Evolutionary conservation across 2,888 invertebrate species (phyloP).

Genomic region (Globia sparganii): DNA sequence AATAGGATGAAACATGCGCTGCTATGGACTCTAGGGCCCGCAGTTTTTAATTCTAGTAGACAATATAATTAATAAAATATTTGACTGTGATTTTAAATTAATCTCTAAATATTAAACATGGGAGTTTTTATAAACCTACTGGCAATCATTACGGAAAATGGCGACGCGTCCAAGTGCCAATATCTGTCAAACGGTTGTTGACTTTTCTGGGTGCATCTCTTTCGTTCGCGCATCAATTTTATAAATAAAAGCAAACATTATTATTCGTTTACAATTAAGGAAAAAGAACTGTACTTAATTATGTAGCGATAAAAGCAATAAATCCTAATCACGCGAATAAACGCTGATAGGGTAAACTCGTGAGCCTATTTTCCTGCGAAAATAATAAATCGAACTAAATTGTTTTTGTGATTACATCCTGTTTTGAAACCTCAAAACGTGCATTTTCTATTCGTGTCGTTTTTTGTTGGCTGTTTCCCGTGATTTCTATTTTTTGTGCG

Average conservation of each 20-base stretch:
- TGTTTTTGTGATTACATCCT: constrained; percentile 77
- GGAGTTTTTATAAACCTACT: constrained; percentile 42
- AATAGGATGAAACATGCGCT: too few species aligned
- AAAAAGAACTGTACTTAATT: constrained; percentile 34
- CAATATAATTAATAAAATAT: too few species aligned
- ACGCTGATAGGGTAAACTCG: constrained; percentile 33
- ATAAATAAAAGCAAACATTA: constrained; percentile 46
- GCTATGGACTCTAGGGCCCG: too few species aligned
- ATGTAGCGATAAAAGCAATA: constrained; percentile 48
- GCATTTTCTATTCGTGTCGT: constrained; percentile 64
- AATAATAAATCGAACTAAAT: constrained; percentile 63
- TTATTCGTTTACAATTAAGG: constrained; percentile 21
- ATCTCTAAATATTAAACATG: not conserved
- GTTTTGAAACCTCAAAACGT: constrained; percentile 70
- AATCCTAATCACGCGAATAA: constrained; percentile 30
- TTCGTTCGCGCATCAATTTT: constrained; percentile 58
- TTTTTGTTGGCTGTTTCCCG: constrained; percentile 66
- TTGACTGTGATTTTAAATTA: not conserved
- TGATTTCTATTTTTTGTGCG: constrained; percentile 55
- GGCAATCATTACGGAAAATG: constrained; percentile 72
- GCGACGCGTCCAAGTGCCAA: constrained; percentile 74
- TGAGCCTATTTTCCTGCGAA: constrained; percentile 46
- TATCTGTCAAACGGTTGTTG: constrained; percentile 88
- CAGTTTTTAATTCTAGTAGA: not conserved
- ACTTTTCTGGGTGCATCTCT: constrained; percentile 77